Evolutionary conservation across 2,113 vertebrate genomes (phyloP).

Genomic region (Indicator indicator): DNA sequence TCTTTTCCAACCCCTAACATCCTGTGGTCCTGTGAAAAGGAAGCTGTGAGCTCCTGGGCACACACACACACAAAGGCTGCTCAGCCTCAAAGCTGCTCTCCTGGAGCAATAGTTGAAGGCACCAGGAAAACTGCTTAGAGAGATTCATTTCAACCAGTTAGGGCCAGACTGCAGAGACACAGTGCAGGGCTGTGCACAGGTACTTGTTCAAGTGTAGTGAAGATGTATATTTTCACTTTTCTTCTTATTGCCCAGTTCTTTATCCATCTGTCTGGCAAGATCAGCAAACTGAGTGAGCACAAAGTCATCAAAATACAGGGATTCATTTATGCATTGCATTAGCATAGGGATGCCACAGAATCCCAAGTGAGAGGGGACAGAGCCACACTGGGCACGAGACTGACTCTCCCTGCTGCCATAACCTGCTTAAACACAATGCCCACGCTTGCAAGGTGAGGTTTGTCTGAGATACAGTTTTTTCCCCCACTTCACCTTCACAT

Average conservation of each 20-base stretch:
- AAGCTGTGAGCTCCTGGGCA: not conserved
- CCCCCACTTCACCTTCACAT: not conserved
- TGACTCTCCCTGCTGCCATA: not conserved
- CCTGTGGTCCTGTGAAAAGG: not conserved
- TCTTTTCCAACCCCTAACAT: no score
- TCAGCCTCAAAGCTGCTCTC: not conserved
- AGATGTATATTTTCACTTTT: not conserved
- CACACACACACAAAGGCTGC: not conserved
- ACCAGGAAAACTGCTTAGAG: not conserved
- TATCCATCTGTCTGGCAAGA: not conserved
- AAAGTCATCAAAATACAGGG: accelerated
- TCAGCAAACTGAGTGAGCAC: not conserved
- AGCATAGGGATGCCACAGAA: not conserved
- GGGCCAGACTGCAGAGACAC: not conserved
- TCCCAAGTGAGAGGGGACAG: accelerated
- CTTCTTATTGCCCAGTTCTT: not conserved
- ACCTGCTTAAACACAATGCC: not conserved
- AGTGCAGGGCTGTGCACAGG: not conserved
- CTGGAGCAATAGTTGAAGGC: not conserved
- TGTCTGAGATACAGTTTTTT: not conserved
- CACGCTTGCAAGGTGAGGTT: accelerated
- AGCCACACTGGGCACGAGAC: accelerated
- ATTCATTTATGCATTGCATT: not conserved
- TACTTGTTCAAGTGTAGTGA: accelerated
- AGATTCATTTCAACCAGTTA: not conserved